Base-by-base conservation (phyloP, 2,888 invertebrate species). In the Pollenia angustigena region DNA sequence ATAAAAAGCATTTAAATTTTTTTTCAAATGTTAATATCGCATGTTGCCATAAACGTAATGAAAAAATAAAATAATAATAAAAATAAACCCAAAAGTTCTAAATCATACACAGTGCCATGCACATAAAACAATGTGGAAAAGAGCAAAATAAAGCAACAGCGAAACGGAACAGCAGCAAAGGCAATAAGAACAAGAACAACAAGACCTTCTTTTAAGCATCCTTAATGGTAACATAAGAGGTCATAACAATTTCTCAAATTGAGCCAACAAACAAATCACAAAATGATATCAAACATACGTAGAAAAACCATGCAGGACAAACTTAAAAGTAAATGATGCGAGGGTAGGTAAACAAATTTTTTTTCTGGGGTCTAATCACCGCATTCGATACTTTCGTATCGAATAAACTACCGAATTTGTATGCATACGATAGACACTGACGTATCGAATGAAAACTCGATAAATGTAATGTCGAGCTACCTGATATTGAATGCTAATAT, bases 191-290 rank as follows among this genome's bases (percentile, higher is more conserved):
- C 14, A 72, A 54, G 42, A 42, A 8, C 14, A 76, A 68, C 44
- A 66, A 78, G 72, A 56, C 64, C 46, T 62, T 60, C 56, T 71
- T 74, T 60, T 46, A 68, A 80, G 66, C 62, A 71, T 83, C 69
- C 80, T 81, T 83, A 64, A 80, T 83, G 75, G 71, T 68, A 68
- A 71, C 66, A 64, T 72, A 58, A 84, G 71, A 72, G 84, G 72
- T 69, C 74, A 84, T 81, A 81, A 85, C 84, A 86, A 86, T 85
- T 88, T 86, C 78, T 86, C 81, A 86, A 85, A 86, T 82, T 76
- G 68, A 86, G 81, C 71, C 75, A 81, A 81, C 75, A 88, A 81
- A 79, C 81, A 86, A 86, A 86, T 88, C 81, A 82, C 71, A 72
- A 72, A 83, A 75, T 79, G 83, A 52, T 75, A 79, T 42, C 48